Base-by-base conservation (phyloP, 1,140 invertebrate species). In the Hydropsyche tenuis region DNA sequence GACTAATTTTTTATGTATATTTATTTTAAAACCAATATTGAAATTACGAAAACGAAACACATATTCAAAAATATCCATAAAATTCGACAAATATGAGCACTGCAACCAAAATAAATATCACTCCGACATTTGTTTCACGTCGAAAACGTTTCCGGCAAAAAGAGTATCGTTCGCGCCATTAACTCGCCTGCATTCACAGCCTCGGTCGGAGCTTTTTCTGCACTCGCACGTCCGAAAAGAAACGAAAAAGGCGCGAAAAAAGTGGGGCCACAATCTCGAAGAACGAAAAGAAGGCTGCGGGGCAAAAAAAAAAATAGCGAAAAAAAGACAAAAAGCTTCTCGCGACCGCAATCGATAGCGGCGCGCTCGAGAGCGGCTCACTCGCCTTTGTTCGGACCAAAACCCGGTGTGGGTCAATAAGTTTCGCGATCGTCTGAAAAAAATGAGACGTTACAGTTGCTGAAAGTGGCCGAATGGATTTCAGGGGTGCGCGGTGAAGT, bases 301-400 rank as follows among this genome's bases (percentile, higher is more conserved):
- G 12, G 37, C 5, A 43, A 12, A 14, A 48, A 16, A 48, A 48
- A 16, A 48, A 48, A 48, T 22, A 23, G 22, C 18, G 23, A 22
- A 56, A 56, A 56, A 23, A 60, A 60, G 56, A 60, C 20, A 60
- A 60, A 60, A 60, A 25, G 20, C 56, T 23, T 12, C 20, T 25
- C 23, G 22, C 20, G 30, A 60, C 23, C 6, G 56, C 56, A 60
- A 60, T 60, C 56, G 56, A 60, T 60, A 60, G 56, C 23, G 45
- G 2, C 4, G 4, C 16, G 56, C 22, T 9, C 30, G 23, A 23
- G 56, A 60, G 56, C 25, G 56, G 4, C 16, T 48, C 12, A 23
- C 23, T 60, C 9, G 3, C n/a, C 56, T 60, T 60, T 60, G 56
- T 60, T 25, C 56, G 30, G 30, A 37, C 3, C 3, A 37, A 37